Percentiles rank a stretch among this genome's conserved stretches.
These are phyloP conservation scores for Trematomus bernacchii DNA, from an alignment of 2,797 vertebrate genomes.

Conservation along the genomic window DNA sequence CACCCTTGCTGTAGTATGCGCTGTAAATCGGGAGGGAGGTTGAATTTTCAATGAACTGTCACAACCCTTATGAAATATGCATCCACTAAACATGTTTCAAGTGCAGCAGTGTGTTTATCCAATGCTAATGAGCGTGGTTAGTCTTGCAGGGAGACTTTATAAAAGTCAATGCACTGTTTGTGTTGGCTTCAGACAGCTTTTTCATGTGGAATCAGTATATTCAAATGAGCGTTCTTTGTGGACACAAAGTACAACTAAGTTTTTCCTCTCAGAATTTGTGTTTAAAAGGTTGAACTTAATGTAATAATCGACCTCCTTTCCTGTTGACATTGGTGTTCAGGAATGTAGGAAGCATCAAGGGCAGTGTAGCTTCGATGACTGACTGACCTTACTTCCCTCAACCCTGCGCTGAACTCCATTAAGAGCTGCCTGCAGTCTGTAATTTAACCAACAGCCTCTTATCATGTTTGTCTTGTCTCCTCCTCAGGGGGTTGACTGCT, in stretches of 20 bases:
- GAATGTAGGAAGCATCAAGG: constrained; percentile 71
- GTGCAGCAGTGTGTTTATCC: constrained; percentile 57
- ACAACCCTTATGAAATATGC: constrained; percentile 56
- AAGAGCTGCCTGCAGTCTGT: constrained; percentile 79
- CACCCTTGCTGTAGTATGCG: constrained; percentile 21
- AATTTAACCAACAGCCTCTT: constrained; percentile 85
- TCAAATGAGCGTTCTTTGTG: constrained; percentile 30
- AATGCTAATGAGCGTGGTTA: constrained; percentile 61
- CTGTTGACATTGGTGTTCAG: constrained; percentile 63
- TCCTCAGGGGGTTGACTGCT: constrained; percentile 68
- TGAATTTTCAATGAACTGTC: constrained; percentile 49
- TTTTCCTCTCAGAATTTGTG: constrained; percentile 21
- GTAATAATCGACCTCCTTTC: constrained; percentile 59
- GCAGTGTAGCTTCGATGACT: constrained; percentile 61
- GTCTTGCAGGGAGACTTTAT: constrained; percentile 36
- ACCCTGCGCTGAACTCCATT: constrained; percentile 84
- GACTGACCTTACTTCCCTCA: constrained; percentile 81
- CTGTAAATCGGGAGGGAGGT: constrained; percentile 51
- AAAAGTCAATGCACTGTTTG: constrained; percentile 52
- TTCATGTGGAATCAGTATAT: constrained; percentile 14
- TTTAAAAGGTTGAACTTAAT: constrained; percentile 41
- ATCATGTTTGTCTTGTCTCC: constrained; percentile 80
- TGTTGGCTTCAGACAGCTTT: constrained; percentile 36
- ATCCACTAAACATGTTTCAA: constrained; percentile 36
- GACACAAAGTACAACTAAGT: constrained; percentile 19